Percentiles rank a stretch among this genome's conserved stretches.
phyloP scores from a whole-genome alignment of 2,797 vertebrate genomes.

The Micromesistius poutassou region DNA sequence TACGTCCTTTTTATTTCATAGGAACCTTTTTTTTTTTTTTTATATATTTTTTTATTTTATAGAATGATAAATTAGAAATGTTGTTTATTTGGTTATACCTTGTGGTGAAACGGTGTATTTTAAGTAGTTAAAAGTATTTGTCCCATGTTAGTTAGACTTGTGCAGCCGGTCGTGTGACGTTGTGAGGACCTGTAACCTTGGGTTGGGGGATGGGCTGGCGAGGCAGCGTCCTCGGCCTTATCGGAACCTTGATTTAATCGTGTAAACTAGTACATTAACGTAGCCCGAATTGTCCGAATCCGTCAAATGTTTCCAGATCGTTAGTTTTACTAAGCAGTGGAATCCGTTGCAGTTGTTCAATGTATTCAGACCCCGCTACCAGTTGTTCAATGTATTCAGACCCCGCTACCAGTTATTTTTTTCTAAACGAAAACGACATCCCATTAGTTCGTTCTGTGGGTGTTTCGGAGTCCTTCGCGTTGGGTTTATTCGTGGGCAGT shows the following conservation, averaged over 20 bases:
- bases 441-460: too few species aligned
- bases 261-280: background rate
- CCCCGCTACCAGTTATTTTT: too few species aligned
- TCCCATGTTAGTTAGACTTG: background rate
- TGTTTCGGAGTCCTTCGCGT: too few species aligned
- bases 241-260: too few species aligned
- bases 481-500: background rate
- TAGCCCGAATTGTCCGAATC: background rate
- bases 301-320: background rate
- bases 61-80: background rate
- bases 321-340: too few species aligned
- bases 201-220: constrained; percentile 76
- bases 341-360: too few species aligned
- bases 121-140: background rate
- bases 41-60: too few species aligned
- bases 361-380: too few species aligned
- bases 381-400: too few species aligned
- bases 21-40: constrained; percentile 17
- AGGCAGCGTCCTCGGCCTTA: constrained; percentile 50
- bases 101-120: background rate
- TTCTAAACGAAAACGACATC: too few species aligned
- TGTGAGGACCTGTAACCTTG: constrained; percentile 73
- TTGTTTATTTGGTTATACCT: background rate
- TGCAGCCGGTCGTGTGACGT: constrained; percentile 58
- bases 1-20: constrained; percentile 4